Percentiles rank a stretch among this genome's conserved stretches.
phyloP scores from a whole-genome alignment of 2,797 vertebrate genomes.

The Enteromius paludinosus region DNA sequence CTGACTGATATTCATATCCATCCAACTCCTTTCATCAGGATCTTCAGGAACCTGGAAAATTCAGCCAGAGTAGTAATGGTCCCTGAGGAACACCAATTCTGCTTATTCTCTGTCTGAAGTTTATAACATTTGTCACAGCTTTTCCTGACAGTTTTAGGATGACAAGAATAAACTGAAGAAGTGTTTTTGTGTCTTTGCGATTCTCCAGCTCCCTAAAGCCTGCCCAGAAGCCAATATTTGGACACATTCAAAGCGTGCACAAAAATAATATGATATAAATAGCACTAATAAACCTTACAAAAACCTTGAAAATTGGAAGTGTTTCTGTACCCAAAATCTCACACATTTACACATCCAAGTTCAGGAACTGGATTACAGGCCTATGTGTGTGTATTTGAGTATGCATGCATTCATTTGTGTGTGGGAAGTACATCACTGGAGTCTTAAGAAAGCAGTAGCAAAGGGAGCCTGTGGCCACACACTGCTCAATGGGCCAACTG shows the following conservation, averaged over 20 bases:
- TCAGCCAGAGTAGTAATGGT: neutral
- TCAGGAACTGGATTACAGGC: slow-evolving; percentile 34
- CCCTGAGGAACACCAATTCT: neutral
- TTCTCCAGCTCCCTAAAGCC: neutral
- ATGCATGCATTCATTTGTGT: slow-evolving; percentile 37
- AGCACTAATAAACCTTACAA: slow-evolving; percentile 1
- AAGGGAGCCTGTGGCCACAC: slow-evolving; percentile 38
- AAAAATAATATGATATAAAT: neutral
- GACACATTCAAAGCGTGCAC: neutral
- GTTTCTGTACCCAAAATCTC: neutral
- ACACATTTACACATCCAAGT: slow-evolving; percentile 26
- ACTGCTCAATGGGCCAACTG: slow-evolving; percentile 25
- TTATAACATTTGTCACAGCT: neutral
- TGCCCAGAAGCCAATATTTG: neutral
- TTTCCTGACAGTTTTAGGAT: slow-evolving; percentile 14
- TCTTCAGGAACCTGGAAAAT: slow-evolving; percentile 10
- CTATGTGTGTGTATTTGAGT: slow-evolving; percentile 22
- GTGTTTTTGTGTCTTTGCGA: neutral
- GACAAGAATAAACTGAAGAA: slow-evolving; percentile 2
- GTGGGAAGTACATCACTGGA: slow-evolving; percentile 12
- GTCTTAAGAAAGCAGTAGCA: slow-evolving; percentile 39
- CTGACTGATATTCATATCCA: slow-evolving; percentile 39
- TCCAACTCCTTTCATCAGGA: slow-evolving; percentile 25
- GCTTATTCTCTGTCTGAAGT: slow-evolving; percentile 6
- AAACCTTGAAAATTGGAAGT: neutral